Percentiles rank a stretch among this genome's conserved stretches.
These are phyloP conservation scores for Paramuricea clavata DNA, from an alignment of 92 coral and sea anemone species.

Conservation along the genomic window DNA sequence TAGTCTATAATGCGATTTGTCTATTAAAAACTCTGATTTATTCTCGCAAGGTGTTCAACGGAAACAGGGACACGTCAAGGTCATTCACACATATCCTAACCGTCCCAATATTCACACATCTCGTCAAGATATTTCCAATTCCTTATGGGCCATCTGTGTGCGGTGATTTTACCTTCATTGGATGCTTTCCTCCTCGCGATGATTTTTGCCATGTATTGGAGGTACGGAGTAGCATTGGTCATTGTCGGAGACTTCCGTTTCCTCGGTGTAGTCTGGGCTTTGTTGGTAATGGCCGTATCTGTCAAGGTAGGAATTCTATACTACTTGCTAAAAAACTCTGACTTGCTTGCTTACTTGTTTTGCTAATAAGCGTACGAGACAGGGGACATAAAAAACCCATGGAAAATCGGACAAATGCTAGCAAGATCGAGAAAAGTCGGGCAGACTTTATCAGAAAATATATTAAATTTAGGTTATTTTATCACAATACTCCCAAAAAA, in stretches of 20 bases:
- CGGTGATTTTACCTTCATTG: constrained; percentile 26
- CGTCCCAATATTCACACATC: constrained; percentile 4
- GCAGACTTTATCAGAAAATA: no score
- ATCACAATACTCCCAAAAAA: no score
- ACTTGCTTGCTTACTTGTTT: neutral
- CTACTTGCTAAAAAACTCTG: neutral
- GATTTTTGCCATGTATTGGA: neutral
- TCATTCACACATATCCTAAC: neutral
- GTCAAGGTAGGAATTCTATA: constrained; percentile 32
- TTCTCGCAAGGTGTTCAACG: constrained; percentile 5
- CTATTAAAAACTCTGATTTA: neutral
- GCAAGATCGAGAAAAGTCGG: no score
- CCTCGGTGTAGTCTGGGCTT: constrained; percentile 34
- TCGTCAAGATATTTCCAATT: constrained; percentile 24
- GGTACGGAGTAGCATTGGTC: no score
- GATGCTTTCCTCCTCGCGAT: neutral
- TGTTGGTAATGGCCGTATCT: constrained; percentile 21
- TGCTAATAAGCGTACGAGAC: no score
- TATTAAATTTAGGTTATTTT: no score
- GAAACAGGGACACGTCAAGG: neutral
- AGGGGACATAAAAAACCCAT: no score
- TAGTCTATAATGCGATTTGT: no score
- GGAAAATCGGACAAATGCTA: no score
- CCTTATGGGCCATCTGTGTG: neutral
- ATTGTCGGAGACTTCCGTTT: neutral